Percentiles rank a stretch among this genome's conserved stretches.
phyloP scores from a whole-genome alignment of 2,888 invertebrate species.

The Brachyptera risi region DNA sequence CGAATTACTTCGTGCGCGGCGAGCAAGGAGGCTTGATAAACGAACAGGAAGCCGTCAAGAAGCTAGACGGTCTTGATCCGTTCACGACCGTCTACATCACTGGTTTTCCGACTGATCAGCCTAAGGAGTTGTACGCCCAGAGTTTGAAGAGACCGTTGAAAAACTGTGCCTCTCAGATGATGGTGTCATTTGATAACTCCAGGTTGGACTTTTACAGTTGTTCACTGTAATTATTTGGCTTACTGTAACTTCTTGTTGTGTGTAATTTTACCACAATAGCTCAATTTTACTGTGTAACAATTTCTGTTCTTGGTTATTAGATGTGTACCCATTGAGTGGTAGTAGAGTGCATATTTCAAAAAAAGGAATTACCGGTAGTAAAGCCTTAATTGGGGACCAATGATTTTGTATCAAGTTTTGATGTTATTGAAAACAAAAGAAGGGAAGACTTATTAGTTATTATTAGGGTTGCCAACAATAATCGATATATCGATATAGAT shows the following conservation, averaged over 20 bases:
- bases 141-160: slow-evolving; percentile 58
- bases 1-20: slow-evolving; percentile 74
- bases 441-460: too few relatives aligned
- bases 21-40: slow-evolving; percentile 51
- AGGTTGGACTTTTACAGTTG: slow-evolving; percentile 47
- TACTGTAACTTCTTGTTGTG: too few relatives aligned
- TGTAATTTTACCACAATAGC: slow-evolving; percentile 42
- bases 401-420: too few relatives aligned
- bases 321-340: too few relatives aligned
- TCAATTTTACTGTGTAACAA: too few relatives aligned
- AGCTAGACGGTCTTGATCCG: slow-evolving; percentile 70
- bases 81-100: slow-evolving; percentile 65
- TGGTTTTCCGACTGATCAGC: slow-evolving; percentile 55
- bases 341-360: too few relatives aligned
- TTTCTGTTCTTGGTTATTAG: too few relatives aligned
- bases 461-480: too few relatives aligned
- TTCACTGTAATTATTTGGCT: slow-evolving; percentile 36
- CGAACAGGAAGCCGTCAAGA: slow-evolving; percentile 62
- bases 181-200: slow-evolving; percentile 52
- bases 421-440: too few relatives aligned
- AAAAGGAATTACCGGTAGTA: too few relatives aligned
- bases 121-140: slow-evolving; percentile 63
- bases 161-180: slow-evolving; percentile 49
- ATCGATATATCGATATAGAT: too few relatives aligned
- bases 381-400: too few relatives aligned